Conservation (phyloP, 2,113 vertebrate genomes). For the Dicaeum eximium region DNA sequence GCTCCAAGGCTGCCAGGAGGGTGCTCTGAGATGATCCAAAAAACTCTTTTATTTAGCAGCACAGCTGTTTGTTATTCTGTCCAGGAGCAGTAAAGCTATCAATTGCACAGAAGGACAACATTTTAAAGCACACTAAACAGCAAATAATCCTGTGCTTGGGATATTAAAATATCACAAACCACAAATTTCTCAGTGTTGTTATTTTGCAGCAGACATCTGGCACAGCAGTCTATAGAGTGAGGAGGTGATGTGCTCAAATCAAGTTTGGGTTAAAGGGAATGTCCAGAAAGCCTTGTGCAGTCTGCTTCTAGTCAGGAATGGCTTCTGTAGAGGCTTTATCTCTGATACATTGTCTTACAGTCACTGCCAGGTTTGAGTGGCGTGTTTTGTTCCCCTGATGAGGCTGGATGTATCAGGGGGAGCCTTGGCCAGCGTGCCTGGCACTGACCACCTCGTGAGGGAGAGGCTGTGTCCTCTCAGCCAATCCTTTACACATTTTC, state of each 20-base stretch:
- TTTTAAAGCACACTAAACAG: conserved; percentile 15
- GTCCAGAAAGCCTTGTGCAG: not conserved
- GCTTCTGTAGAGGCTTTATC: not conserved
- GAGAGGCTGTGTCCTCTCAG: not conserved
- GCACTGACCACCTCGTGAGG: not conserved
- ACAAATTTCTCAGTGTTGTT: not conserved
- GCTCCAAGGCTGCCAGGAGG: not conserved
- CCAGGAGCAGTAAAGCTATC: conserved; percentile 18
- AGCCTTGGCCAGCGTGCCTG: not conserved
- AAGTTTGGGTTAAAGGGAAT: not conserved
- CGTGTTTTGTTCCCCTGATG: not conserved
- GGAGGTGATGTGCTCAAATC: not conserved
- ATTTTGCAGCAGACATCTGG: not conserved
- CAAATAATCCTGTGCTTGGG: conserved; percentile 37
- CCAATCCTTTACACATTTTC: not conserved
- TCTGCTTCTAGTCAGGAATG: not conserved
- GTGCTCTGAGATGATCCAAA: not conserved
- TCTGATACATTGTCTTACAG: not conserved
- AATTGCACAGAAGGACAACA: not conserved
- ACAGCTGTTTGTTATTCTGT: conserved; percentile 33
- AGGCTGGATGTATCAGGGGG: not conserved
- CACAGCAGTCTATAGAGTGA: not conserved
- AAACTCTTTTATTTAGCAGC: not conserved
- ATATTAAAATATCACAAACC: conserved; percentile 33
- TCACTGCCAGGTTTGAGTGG: not conserved